A percentile compares a stretch with the other conserved stretches of the same genome.
Evolutionary conservation across 2,888 invertebrate genomes (phyloP).

Genomic region (Clanis bilineata): DNA sequence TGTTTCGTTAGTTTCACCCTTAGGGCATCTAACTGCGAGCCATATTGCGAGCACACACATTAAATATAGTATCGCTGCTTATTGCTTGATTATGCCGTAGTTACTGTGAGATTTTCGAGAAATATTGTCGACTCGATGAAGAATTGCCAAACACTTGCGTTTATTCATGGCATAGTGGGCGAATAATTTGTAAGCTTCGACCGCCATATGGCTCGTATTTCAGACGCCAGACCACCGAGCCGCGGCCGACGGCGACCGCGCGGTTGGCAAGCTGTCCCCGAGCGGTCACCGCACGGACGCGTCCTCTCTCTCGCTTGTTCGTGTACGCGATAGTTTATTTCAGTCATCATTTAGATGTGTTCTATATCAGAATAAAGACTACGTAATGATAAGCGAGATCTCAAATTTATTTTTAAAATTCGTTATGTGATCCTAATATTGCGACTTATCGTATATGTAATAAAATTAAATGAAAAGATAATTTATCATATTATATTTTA

Average conservation of each 20-base stretch:
- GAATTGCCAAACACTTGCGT: constrained; percentile 17
- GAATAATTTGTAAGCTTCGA: constrained; percentile 26
- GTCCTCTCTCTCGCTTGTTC: constrained; percentile 71
- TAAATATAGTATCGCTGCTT: background rate
- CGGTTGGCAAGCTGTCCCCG: constrained; percentile 18
- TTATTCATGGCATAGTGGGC: constrained; percentile 27
- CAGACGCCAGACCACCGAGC: constrained; percentile 39
- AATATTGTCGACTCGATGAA: background rate
- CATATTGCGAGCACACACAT: constrained; percentile 21
- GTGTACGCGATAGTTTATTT: constrained; percentile 72
- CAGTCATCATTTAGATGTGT: constrained; percentile 78
- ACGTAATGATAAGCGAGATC: constrained; percentile 82
- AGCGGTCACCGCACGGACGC: constrained; percentile 37
- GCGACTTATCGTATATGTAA: constrained; percentile 76
- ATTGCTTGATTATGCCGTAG: background rate
- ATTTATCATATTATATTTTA: constrained; percentile 82
- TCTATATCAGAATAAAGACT: constrained; percentile 81
- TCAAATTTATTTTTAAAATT: constrained; percentile 81
- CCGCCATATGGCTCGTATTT: constrained; percentile 50
- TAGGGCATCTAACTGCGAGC: constrained; percentile 55
- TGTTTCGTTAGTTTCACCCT: constrained; percentile 67
- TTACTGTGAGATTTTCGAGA: background rate
- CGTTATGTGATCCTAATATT: constrained; percentile 78
- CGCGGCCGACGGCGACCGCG: constrained; percentile 21
- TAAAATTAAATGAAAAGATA: constrained; percentile 73